Percentiles rank a stretch among this genome's conserved stretches.
Conservation (phyloP, 2,113 vertebrate species). For the Sprattus sprattus region DNA sequence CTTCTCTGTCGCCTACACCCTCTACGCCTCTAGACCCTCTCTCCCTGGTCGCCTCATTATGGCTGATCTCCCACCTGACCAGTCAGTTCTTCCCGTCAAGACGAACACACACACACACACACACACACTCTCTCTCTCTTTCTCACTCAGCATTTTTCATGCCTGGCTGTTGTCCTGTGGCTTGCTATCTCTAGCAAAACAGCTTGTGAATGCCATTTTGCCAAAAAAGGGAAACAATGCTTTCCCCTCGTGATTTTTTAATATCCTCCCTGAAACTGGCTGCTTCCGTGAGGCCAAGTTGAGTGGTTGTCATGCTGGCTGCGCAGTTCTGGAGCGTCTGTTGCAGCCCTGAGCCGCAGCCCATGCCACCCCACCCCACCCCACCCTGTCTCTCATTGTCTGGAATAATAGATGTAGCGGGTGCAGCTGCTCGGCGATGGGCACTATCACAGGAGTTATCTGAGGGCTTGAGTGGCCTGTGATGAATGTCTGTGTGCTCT, state of each 20-base stretch:
- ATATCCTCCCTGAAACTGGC: constrained; percentile 49
- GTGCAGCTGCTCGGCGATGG: constrained; percentile 63
- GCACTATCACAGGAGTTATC: constrained; percentile 72
- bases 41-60: constrained; percentile 64
- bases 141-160: constrained; percentile 59
- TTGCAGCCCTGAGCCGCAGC: background rate
- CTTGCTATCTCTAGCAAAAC: constrained; percentile 66
- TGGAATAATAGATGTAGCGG: constrained; percentile 71
- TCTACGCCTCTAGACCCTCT: constrained; percentile 22
- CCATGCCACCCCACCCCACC: constrained; percentile 15
- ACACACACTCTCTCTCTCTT: background rate
- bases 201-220: constrained; percentile 63
- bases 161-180: constrained; percentile 56
- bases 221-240: constrained; percentile 61
- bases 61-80: constrained; percentile 63
- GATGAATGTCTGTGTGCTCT: constrained; percentile 72
- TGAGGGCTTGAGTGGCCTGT: constrained; percentile 68
- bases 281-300: constrained; percentile 36
- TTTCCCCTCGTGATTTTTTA: constrained; percentile 42
- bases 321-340: background rate
- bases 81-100: constrained; percentile 51
- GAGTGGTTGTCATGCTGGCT: constrained; percentile 2
- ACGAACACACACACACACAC: constrained; percentile 16
- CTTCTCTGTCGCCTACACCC: constrained; percentile 42
- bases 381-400: constrained; percentile 52